Evolutionary conservation across 2,113 vertebrate genomes (phyloP).

Genomic region (Anas platyrhynchos): DNA sequence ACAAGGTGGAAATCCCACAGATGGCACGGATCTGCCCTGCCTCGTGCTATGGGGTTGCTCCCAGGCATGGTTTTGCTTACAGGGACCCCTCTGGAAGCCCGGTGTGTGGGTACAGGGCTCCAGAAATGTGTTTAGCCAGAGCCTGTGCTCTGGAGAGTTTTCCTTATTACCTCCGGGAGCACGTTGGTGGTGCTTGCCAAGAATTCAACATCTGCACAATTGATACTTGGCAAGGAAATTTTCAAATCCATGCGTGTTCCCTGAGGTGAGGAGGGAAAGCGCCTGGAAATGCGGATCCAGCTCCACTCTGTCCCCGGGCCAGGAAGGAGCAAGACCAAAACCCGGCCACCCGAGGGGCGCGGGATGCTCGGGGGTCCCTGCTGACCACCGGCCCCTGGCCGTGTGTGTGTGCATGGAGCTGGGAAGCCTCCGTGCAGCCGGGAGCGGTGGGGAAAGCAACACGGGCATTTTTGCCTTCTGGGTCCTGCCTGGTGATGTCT

Average conservation of each 20-base stretch:
- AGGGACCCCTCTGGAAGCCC: rapidly evolving
- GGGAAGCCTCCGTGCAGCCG: background rate
- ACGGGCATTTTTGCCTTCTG: background rate
- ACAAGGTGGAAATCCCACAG: rapidly evolving
- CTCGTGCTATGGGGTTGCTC: background rate
- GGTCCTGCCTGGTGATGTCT: background rate
- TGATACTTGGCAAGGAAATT: conserved; percentile 33
- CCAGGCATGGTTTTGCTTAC: rapidly evolving
- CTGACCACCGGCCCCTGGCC: background rate
- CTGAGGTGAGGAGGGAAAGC: background rate
- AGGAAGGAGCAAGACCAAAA: background rate
- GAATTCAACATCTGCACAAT: conserved; percentile 39
- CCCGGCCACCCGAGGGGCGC: rapidly evolving
- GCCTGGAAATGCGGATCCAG: background rate
- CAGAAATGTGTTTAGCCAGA: background rate
- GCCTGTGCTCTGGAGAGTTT: background rate
- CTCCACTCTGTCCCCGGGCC: background rate
- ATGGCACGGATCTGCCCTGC: background rate
- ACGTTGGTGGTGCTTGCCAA: background rate
- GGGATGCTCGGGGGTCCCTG: rapidly evolving
- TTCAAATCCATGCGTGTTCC: background rate
- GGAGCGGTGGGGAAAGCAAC: background rate
- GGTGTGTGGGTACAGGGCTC: background rate
- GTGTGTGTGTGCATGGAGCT: background rate
- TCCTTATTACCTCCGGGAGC: background rate